These are phyloP conservation scores for Sardinella longiceps DNA, from an alignment of 2,797 vertebrate species.

Conservation along the genomic window DNA sequence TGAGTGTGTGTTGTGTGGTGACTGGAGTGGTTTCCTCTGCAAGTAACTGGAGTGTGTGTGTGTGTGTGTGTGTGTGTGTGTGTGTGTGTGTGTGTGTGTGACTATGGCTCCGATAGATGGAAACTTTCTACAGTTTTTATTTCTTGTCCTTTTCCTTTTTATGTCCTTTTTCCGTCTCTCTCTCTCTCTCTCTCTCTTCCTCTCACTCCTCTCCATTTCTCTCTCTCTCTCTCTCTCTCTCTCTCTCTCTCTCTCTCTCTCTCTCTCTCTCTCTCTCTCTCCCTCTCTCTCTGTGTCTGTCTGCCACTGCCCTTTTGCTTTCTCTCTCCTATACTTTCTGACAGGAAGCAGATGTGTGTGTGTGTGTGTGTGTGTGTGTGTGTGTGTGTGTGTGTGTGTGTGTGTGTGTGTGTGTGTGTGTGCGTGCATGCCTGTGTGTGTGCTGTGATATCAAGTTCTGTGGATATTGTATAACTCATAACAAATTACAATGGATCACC, in stretches of 20 bases:
- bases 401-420: neutral
- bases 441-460: conserved; percentile 62
- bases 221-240: neutral
- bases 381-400: conserved; percentile 2
- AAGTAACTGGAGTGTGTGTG: too few relatives aligned
- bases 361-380: neutral
- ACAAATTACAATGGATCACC: conserved; percentile 65
- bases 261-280: neutral
- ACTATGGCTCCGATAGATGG: conserved; percentile 42
- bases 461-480: conserved; percentile 59
- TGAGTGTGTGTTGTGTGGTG: neutral
- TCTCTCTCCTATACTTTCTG: conserved; percentile 33
- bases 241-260: neutral
- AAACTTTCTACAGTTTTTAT: conserved; percentile 60
- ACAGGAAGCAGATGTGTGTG: conserved; percentile 70
- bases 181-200: neutral
- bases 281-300: neutral
- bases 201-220: neutral
- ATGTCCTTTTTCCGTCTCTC: neutral
- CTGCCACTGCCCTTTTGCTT: neutral
- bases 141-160: conserved; percentile 15
- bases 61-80: too few relatives aligned
- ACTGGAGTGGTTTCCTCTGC: too few relatives aligned
- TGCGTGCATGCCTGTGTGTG: conserved; percentile 43
- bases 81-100: too few relatives aligned